These are phyloP conservation scores for Crossaster papposus DNA, from an alignment of 53 echinoderm and acorn worm species.

Conservation along the genomic window DNA sequence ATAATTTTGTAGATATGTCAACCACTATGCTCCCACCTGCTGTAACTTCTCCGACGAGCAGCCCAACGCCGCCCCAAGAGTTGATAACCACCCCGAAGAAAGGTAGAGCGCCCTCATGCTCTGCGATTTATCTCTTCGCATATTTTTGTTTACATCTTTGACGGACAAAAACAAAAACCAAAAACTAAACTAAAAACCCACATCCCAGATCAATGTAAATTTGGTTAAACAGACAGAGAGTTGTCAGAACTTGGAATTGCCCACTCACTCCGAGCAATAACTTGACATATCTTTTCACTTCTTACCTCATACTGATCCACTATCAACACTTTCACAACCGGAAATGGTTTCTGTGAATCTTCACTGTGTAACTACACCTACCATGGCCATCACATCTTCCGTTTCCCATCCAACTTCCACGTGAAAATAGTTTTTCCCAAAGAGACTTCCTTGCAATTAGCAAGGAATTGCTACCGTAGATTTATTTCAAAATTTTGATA, in stretches of 20 bases:
- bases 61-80: background rate
- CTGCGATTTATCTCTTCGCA: slow-evolving; percentile 40
- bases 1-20: slow-evolving; percentile 50
- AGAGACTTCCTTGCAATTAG: background rate
- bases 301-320: background rate
- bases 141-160: background rate
- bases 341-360: background rate
- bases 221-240: too few relatives aligned
- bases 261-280: background rate
- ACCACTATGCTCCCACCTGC: slow-evolving; percentile 36
- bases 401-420: background rate
- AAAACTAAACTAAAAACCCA: too few relatives aligned
- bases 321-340: background rate
- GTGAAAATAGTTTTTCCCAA: background rate
- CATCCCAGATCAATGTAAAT: background rate
- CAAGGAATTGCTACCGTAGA: background rate
- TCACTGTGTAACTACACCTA: background rate
- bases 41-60: background rate
- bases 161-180: background rate
- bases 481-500: background rate
- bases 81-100: slow-evolving; percentile 33
- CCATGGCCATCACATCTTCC: background rate
- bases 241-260: slow-evolving; percentile 13
- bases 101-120: slow-evolving; percentile 58
- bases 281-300: background rate